Evolutionary conservation across 2,888 invertebrate genomes (phyloP).

Genomic region (Luperina nickerlii): DNA sequence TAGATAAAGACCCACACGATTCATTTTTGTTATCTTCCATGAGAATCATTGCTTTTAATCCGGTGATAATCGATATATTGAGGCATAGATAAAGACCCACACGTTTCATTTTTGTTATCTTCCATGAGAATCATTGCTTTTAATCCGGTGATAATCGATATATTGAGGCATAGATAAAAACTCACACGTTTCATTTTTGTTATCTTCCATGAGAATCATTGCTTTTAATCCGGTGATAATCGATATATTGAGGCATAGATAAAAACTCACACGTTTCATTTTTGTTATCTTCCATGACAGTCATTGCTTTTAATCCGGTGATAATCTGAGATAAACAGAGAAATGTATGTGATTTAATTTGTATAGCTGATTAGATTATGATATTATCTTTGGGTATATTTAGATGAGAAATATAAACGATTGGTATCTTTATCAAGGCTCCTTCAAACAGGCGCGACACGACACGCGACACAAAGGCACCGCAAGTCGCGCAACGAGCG

Average conservation of each 20-base stretch:
- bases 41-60: too few relatives aligned
- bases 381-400: too few relatives aligned
- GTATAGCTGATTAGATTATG: conserved; percentile 3
- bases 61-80: background rate
- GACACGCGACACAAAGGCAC: too few relatives aligned
- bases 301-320: background rate
- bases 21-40: too few relatives aligned
- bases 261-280: background rate
- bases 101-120: too few relatives aligned
- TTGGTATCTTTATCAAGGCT: background rate
- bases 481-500: too few relatives aligned
- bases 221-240: conserved; percentile 4
- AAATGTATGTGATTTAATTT: conserved; percentile 13
- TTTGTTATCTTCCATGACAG: background rate
- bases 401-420: background rate
- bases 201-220: background rate
- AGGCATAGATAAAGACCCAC: background rate
- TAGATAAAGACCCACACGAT: too few relatives aligned
- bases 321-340: conserved; percentile 3
- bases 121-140: too few relatives aligned
- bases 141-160: too few relatives aligned
- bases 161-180: too few relatives aligned
- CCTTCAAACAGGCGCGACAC: too few relatives aligned
- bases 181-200: background rate
- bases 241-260: too few relatives aligned